These are phyloP conservation scores for Pammene aurita DNA, from an alignment of 2,888 invertebrate genomes.

Conservation along the genomic window DNA sequence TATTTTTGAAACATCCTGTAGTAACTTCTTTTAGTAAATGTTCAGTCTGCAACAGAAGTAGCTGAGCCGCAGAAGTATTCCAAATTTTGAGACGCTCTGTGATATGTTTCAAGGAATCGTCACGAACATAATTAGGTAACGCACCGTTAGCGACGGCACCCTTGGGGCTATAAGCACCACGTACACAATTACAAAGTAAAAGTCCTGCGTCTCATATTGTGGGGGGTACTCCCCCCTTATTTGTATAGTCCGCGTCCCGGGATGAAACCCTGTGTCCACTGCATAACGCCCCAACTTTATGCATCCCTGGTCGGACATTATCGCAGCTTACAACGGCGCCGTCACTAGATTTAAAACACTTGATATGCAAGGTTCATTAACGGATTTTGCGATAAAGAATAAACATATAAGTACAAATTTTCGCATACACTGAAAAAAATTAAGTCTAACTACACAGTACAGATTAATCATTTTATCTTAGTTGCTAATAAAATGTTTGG, in stretches of 20 bases:
- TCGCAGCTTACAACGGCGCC: conserved; percentile 10
- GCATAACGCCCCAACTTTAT: conserved; percentile 42
- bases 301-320: conserved; percentile 40
- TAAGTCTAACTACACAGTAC: too few species aligned
- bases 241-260: neutral
- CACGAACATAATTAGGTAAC: neutral
- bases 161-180: neutral
- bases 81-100: too few species aligned
- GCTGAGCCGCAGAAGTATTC: too few species aligned
- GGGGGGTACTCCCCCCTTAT: neutral
- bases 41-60: too few species aligned
- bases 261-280: conserved; percentile 40
- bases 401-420: too few species aligned
- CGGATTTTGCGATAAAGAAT: neutral
- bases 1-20: too few species aligned
- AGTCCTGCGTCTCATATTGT: conserved; percentile 17
- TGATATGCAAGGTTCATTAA: neutral
- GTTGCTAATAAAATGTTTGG: too few species aligned
- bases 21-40: too few species aligned
- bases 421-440: too few species aligned
- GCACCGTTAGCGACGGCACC: neutral
- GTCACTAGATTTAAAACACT: neutral
- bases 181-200: conserved; percentile 31
- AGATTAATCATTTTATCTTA: too few species aligned
- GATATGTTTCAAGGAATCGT: too few species aligned